Base-by-base conservation (phyloP, 1,140 invertebrate genomes). In the Drosophila sechellia region DNA sequence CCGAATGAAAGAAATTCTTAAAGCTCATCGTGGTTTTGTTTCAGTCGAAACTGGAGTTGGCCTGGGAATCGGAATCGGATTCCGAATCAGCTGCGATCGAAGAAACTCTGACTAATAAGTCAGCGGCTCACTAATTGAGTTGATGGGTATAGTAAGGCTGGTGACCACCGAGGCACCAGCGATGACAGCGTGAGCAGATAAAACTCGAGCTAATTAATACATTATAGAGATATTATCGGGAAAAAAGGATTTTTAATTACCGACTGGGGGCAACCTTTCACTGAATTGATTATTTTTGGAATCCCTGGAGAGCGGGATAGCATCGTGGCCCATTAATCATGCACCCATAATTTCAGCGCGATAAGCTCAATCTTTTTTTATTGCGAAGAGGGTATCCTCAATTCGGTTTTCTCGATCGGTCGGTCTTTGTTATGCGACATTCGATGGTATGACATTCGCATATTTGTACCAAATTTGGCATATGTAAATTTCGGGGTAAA, bases 1-100 rank as follows among this genome's bases (percentile, higher is more conserved):
- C 57, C 40, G 69, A 89, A 89, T 89, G 84, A 89, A 89, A 84
- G 77, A 80, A 85, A 75, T 60, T 89, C 68, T 54, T 49, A 48
- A 70, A 50, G 68, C 40, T 84, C 80, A 80, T 43, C 79, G 59
- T 39, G 70, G 84, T 89, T 87, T 87, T 87, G 77, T 84, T 77
- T 76, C 75, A 40, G 31, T 17, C 43, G 27, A 57, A 71, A 70
- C 43, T 69, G 66, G 49, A 69, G 49, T 48, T 65, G n/a, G 13
- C 17, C 25, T 31, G 46, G 46, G 35, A 11, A 42, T 42, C 53
- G 25, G 59, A 58, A 42, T 63, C 59, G 37, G 54, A 63, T 39
- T 50, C 57, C 34, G 45, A 34, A 48, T 50, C 45, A 55, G 52
- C 34, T 49, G 61, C 40, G 39, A 45, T 74, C 46, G 35, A 42